phyloP scores from a whole-genome alignment of 2,797 vertebrate species.

The Trichosurus vulpecula region DNA sequence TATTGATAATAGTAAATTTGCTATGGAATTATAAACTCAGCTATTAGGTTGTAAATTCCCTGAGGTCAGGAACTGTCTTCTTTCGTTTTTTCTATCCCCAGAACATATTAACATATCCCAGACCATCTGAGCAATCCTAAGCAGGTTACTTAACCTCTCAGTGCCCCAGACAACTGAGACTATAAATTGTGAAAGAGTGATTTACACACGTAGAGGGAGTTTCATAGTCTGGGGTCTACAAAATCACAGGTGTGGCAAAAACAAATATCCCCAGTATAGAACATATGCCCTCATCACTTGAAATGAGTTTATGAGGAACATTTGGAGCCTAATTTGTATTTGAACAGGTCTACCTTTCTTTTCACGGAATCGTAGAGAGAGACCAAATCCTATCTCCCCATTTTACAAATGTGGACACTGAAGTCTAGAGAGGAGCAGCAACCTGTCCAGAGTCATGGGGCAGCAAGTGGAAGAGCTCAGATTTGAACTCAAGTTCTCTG shows the following conservation, averaged over 20 bases:
- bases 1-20: neutral
- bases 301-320: neutral
- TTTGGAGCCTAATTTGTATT: neutral
- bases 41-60: neutral
- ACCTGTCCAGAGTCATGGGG: neutral
- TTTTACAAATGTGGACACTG: neutral
- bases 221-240: neutral
- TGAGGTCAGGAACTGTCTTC: neutral
- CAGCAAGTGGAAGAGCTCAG: neutral
- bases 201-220: neutral
- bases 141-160: neutral
- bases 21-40: neutral
- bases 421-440: neutral
- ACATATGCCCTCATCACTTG: neutral
- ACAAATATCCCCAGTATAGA: neutral
- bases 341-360: neutral
- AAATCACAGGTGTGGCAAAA: neutral
- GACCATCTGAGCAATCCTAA: neutral
- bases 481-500: neutral
- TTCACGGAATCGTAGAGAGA: neutral
- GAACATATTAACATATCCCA: neutral
- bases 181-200: neutral
- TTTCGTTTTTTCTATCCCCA: neutral
- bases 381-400: neutral
- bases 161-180: neutral